These are phyloP conservation scores for Calliopum simillimum DNA, from an alignment of 2,888 invertebrate genomes.

Conservation along the genomic window DNA sequence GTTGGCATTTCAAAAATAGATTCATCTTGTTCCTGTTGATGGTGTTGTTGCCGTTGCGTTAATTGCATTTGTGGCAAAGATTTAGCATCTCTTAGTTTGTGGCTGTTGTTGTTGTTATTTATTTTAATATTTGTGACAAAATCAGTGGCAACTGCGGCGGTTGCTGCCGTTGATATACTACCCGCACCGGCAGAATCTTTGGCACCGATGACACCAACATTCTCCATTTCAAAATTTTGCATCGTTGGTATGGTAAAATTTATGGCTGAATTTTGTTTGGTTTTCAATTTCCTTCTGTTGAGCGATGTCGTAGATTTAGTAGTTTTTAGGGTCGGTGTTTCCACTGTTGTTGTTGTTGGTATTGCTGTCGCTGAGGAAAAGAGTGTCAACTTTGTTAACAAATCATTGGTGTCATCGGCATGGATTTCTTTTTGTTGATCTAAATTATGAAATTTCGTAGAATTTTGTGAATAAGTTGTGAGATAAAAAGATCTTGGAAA, in stretches of 20 bases:
- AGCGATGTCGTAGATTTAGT: constrained; percentile 28
- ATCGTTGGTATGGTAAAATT: constrained; percentile 1
- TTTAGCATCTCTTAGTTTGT: too few species aligned
- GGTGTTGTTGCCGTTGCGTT: constrained; percentile 15
- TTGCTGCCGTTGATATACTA: constrained; percentile 22
- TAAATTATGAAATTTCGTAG: constrained; percentile 17
- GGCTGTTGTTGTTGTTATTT: too few species aligned
- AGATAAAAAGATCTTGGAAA: not conserved
- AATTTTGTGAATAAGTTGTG: constrained; percentile 1
- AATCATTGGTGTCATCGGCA: constrained; percentile 19
- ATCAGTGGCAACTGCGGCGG: constrained; percentile 6
- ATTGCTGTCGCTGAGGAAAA: not conserved
- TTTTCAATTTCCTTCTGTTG: constrained; percentile 25
- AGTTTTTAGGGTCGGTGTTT: not conserved
- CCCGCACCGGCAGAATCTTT: constrained; percentile 33
- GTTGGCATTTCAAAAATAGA: constrained; percentile 30
- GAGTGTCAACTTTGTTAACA: constrained; percentile 23
- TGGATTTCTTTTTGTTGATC: constrained; percentile 11
- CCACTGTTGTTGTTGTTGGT: constrained; percentile 5
- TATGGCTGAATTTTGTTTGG: constrained; percentile 31
- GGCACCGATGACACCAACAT: constrained; percentile 24
- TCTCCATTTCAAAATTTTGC: not conserved
- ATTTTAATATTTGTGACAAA: too few species aligned
- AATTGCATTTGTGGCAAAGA: too few species aligned
- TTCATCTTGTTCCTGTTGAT: constrained; percentile 20